Evolutionary conservation across 2,888 invertebrate genomes (phyloP), one percentile per base, ranked within the genome.

Genomic region (Nipponacmea schrenckii): DNA sequence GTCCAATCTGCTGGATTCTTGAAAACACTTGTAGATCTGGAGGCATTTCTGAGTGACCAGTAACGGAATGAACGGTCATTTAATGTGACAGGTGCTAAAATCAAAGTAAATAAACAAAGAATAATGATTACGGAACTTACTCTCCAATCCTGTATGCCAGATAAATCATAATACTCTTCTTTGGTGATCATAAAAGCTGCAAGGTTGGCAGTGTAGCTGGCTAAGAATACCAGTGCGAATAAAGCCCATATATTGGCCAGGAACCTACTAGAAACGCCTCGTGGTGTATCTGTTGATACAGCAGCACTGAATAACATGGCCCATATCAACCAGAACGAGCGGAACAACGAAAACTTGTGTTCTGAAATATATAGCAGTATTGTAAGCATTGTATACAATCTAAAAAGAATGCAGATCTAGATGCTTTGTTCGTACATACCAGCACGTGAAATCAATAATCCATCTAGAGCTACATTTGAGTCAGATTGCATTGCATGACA

Each of bases 181-280:
- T 96, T 91, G 67, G 98, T 98, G 88, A 99, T 99, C 99, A 99
- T 99, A 92, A 99, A 99, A 77, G 99, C 98, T 73, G 98, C 99
- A 87, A 99, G 91, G 91, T 99, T 99, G 90, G 99, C 99, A 90
- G 99, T 99, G 92, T 99, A 99, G 86, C 98, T 98, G 89, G 98
- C 98, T 81, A 98, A 94, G 90, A 99, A 99, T 76, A 98, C 98
- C 70, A 99, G 96, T 69, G 98, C 98, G 89, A 99, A 99, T 71
- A 88, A 79, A 1, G 89, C 89, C 89, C 89, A 89, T 39, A 89
- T 85, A 74, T 87, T 89, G 70, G 85, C 85, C 70, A 89, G 79
- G 74, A 89, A 89, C 48, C 87, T 81, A 71, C 97, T 96, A 70
- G 98, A 97, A 95, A 98, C 97, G 62, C 97, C 97, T 83, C 96